phyloP scores from a whole-genome alignment of 2,888 invertebrate species.

The Hypsopygia costalis region DNA sequence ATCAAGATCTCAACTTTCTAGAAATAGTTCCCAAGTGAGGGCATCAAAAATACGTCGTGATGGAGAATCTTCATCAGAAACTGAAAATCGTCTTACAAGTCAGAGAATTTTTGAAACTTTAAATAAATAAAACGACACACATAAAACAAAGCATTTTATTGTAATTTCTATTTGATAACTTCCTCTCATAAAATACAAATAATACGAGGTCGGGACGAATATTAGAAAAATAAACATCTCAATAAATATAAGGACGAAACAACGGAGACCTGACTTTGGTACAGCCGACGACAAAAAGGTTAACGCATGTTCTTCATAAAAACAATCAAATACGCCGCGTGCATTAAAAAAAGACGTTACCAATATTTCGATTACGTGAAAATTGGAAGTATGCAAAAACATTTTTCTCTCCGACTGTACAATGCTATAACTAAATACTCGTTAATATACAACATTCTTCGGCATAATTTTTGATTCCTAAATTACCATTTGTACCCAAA shows the following conservation, averaged over 20 bases:
- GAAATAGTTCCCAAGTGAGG: no score
- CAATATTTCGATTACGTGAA: no score
- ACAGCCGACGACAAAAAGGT: slow-evolving; percentile 19
- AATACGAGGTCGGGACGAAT: slow-evolving; percentile 50
- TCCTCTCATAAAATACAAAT: slow-evolving; percentile 51
- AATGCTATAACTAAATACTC: slow-evolving; percentile 13
- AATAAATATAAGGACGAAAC: slow-evolving; percentile 59
- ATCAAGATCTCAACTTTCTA: no score
- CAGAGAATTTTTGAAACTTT: no score
- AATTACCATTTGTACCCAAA: background rate
- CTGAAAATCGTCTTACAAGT: no score
- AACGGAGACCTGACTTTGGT: slow-evolving; percentile 16
- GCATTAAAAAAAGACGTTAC: no score
- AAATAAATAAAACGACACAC: slow-evolving; percentile 23
- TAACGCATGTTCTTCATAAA: background rate
- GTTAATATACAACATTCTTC: slow-evolving; percentile 10
- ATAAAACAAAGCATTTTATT: slow-evolving; percentile 71
- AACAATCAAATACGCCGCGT: no score
- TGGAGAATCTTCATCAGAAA: no score
- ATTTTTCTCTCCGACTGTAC: slow-evolving; percentile 20
- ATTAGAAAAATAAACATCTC: slow-evolving; percentile 75
- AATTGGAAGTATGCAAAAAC: background rate
- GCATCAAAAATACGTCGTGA: no score
- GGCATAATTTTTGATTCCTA: slow-evolving; percentile 1
- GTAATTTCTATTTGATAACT: slow-evolving; percentile 57